Evolutionary conservation across 2,113 vertebrate genomes (phyloP).

Genomic region (Chelonoidis abingdonii): DNA sequence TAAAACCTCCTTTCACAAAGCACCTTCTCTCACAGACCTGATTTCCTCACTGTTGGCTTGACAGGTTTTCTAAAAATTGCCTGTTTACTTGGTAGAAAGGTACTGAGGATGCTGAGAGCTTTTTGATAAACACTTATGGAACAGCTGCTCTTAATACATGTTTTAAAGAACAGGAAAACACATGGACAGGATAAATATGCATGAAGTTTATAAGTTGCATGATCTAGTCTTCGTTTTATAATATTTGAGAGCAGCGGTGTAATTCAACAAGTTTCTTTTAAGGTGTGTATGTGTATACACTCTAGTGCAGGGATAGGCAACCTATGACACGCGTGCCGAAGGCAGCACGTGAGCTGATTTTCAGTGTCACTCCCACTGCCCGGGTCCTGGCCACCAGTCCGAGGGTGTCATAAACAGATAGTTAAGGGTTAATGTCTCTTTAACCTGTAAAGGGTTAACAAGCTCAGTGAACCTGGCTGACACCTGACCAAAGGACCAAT

Average conservation of each 20-base stretch:
- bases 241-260: background rate
- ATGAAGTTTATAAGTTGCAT: background rate
- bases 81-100: background rate
- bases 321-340: too few relatives aligned
- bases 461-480: too few relatives aligned
- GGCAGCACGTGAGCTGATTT: too few relatives aligned
- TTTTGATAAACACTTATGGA: background rate
- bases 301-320: too few relatives aligned
- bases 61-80: background rate
- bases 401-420: too few relatives aligned
- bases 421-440: too few relatives aligned
- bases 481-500: too few relatives aligned
- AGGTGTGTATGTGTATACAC: accelerated
- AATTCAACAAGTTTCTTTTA: background rate
- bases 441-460: too few relatives aligned
- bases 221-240: background rate
- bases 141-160: background rate
- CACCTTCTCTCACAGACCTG: background rate
- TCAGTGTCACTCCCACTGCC: too few relatives aligned
- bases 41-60: background rate
- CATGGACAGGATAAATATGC: background rate
- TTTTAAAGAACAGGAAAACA: background rate
- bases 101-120: background rate
- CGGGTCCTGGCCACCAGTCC: too few relatives aligned
- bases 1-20: background rate